Percentiles rank a stretch among this genome's conserved stretches.
These are phyloP conservation scores for Zaprionus ghesquierei DNA, from an alignment of 1,140 invertebrate genomes.

Conservation along the genomic window DNA sequence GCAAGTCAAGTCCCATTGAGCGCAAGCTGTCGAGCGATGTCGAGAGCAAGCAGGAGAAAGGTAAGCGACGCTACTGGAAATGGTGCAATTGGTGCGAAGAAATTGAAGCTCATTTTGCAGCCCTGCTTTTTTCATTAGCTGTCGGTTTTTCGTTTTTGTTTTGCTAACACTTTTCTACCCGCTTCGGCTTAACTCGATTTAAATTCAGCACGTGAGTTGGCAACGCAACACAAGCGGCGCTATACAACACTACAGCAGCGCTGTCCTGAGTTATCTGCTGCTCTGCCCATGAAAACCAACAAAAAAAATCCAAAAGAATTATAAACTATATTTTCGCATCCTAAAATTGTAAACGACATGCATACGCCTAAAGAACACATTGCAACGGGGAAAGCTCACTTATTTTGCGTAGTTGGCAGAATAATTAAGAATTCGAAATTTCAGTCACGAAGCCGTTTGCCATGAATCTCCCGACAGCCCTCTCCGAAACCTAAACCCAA, in stretches of 20 bases:
- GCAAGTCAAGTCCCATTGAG: constrained; percentile 82
- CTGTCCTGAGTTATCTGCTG: no score
- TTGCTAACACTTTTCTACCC: constrained; percentile 2
- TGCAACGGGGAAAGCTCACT: no score
- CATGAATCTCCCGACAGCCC: no score
- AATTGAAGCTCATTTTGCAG: constrained; percentile 60
- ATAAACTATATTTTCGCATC: no score
- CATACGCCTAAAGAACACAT: no score
- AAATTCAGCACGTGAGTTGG: constrained; percentile 12
- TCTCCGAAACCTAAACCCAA: no score
- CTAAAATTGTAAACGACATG: no score
- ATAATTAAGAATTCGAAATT: no score
- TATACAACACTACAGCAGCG: constrained; percentile 29
- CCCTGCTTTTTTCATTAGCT: constrained; percentile 14
- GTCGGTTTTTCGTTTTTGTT: constrained; percentile 12
- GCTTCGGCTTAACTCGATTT: neutral
- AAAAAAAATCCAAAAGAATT: no score
- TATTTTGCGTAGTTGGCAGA: no score
- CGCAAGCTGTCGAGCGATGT: constrained; percentile 83
- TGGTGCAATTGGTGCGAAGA: constrained; percentile 78
- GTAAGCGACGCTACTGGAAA: constrained; percentile 80
- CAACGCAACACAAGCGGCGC: constrained; percentile 7
- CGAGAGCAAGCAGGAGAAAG: constrained; percentile 86
- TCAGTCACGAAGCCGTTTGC: no score
- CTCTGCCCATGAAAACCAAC: no score